These are phyloP conservation scores for Cygnus buccinator DNA, from an alignment of 2,113 vertebrate species.

Conservation along the genomic window DNA sequence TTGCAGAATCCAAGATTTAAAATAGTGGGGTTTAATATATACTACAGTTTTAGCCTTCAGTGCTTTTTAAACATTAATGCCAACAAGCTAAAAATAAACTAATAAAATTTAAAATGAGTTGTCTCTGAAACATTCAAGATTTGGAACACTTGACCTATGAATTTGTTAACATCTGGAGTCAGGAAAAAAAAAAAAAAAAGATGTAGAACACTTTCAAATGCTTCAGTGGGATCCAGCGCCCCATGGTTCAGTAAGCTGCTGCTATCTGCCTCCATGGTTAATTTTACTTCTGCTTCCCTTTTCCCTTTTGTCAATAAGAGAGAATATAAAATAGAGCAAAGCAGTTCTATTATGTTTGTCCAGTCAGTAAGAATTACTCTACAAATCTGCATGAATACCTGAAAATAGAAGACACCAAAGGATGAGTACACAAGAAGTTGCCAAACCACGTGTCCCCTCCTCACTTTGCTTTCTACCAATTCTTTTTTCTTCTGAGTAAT, in stretches of 20 bases:
- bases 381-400: not conserved
- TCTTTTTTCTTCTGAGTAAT: slow-evolving; percentile 11
- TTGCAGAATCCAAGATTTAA: not conserved
- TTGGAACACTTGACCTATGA: not conserved
- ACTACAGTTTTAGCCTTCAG: not conserved
- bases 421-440: not conserved
- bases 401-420: not conserved
- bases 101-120: not conserved
- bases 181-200: not conserved
- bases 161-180: not conserved
- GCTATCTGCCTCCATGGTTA: not conserved
- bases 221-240: not conserved
- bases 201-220: not conserved
- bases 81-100: not conserved
- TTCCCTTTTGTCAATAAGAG: not conserved
- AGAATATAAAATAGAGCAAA: not conserved
- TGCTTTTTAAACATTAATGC: not conserved
- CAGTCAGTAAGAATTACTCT: not conserved
- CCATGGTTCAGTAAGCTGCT: not conserved
- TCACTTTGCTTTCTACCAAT: not conserved
- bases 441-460: not conserved
- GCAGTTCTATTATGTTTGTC: not conserved
- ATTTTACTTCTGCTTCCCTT: not conserved
- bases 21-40: not conserved
- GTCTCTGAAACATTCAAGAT: not conserved